These are phyloP conservation scores for Perizoma affinitatum DNA, from an alignment of 2,888 invertebrate species.

Conservation along the genomic window DNA sequence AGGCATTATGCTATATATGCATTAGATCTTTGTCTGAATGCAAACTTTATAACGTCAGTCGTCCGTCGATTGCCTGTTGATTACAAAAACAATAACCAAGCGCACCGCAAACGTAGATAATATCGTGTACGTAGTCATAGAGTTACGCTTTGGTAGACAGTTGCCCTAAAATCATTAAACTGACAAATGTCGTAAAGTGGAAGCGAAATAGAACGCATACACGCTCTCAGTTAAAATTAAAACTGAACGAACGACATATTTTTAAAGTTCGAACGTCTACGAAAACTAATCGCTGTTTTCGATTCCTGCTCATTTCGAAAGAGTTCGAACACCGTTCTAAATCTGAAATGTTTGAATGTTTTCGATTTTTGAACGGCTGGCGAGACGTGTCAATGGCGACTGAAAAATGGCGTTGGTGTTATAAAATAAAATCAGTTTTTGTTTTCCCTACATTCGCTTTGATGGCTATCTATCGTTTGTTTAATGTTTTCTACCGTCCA, in stretches of 20 bases:
- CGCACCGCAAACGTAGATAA: not conserved
- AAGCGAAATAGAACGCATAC: conserved; percentile 74
- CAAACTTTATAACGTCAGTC: too few relatives aligned
- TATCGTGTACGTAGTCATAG: not conserved
- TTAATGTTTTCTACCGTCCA: conserved; percentile 23
- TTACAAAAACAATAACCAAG: not conserved
- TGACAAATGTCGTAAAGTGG: conserved; percentile 77
- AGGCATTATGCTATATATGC: too few relatives aligned
- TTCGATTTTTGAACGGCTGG: conserved; percentile 78
- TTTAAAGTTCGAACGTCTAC: conserved; percentile 76
- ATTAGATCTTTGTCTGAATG: too few relatives aligned
- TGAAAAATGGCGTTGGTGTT: conserved; percentile 58
- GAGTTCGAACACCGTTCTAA: conserved; percentile 77
- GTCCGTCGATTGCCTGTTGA: too few relatives aligned
- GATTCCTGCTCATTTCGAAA: conserved; percentile 79
- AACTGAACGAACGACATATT: conserved; percentile 81
- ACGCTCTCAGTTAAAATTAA: conserved; percentile 72
- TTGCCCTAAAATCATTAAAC: conserved; percentile 37
- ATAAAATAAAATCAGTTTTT: conserved; percentile 55
- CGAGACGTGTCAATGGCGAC: conserved; percentile 64
- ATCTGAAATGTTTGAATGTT: conserved; percentile 80
- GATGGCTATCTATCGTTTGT: conserved; percentile 44
- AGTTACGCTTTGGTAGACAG: conserved; percentile 9
- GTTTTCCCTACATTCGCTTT: conserved; percentile 43
- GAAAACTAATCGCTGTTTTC: conserved; percentile 83